These are phyloP conservation scores for Malacosoma neustria DNA, from an alignment of 2,888 invertebrate genomes.

Conservation along the genomic window DNA sequence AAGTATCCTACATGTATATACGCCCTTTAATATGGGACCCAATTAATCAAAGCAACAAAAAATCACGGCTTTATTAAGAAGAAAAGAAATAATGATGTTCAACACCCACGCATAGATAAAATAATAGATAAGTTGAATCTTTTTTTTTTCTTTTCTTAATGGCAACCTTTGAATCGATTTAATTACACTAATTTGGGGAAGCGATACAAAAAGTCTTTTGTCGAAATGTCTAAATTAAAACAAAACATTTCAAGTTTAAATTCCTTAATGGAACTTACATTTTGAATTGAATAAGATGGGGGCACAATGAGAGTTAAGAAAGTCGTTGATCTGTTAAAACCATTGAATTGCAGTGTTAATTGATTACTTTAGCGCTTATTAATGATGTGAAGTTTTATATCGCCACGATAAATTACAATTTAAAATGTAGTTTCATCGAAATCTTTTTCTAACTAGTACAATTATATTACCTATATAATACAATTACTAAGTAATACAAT, in stretches of 20 bases:
- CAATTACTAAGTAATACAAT: no score
- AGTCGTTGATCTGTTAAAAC: not conserved
- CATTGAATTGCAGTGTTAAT: not conserved
- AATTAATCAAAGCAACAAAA: conserved; percentile 1
- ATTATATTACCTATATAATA: no score
- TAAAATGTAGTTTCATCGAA: no score
- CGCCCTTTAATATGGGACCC: no score
- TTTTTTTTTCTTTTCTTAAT: conserved; percentile 7
- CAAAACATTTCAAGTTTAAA: conserved; percentile 25
- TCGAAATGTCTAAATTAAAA: conserved; percentile 20
- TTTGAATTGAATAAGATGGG: conserved; percentile 21
- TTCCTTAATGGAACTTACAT: conserved; percentile 37
- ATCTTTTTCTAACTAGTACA: no score
- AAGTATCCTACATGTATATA: no score
- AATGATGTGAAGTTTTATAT: no score
- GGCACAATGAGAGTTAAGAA: conserved; percentile 10
- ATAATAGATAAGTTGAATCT: not conserved
- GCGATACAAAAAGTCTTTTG: conserved; percentile 18
- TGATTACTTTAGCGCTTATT: not conserved
- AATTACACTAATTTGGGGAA: conserved; percentile 11
- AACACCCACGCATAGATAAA: not conserved
- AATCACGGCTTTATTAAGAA: conserved; percentile 1
- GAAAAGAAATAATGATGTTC: not conserved
- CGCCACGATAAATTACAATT: no score
- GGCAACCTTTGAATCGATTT: conserved; percentile 5